Evolutionary conservation across 2,113 vertebrate species (phyloP), one percentile per base, ranked within the genome.

Genomic region (Rafetus swinhoei): DNA sequence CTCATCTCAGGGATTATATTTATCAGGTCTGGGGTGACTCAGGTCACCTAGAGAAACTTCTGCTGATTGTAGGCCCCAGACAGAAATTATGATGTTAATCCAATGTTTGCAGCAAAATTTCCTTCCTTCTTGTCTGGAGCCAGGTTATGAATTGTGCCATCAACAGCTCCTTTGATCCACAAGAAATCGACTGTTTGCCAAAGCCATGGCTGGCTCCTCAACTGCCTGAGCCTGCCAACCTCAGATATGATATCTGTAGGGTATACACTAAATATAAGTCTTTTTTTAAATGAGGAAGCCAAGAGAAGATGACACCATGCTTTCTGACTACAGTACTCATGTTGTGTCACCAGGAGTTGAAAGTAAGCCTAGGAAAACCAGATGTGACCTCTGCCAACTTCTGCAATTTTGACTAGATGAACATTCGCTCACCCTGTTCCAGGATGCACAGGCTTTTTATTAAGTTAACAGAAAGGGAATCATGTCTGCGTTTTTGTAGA

Each of bases 281-380:
- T 91, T 82, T 56, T 56, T 77, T 88, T 92, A 93, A 96, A 86
- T 21, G 39, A 45, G 10, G 95, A 50, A 90, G 76, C 88, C 77
- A 94, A 84, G 54, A 45, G 14, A 88, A 3, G 7, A 3, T 72
- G 72, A 60, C 60, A 88, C 7, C 10, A 83, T 29, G n/a, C 29
- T 11, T 19, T 24, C 80, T 25, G 86, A 3, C 3, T 62, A 35
- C 29, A 79, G 3, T 62, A 35, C 29, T 82, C 11, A 0, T 1
- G 12, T 65, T 32, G 32, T 53, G 32, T 59, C 86, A 83, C 72
- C 29, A n/a, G 86, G 50, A 90, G 32, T 13, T 86, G 74, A 88
- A 82, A 52, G 4, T 16, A 90, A 80, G 35, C 5, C 50, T 8
- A 50, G 10, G 25, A 18, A 9, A 90, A 55, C 79, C 56, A n/a